Conservation (phyloP, 1,140 invertebrate genomes). For the Holcopasites calliopsidis region DNA sequence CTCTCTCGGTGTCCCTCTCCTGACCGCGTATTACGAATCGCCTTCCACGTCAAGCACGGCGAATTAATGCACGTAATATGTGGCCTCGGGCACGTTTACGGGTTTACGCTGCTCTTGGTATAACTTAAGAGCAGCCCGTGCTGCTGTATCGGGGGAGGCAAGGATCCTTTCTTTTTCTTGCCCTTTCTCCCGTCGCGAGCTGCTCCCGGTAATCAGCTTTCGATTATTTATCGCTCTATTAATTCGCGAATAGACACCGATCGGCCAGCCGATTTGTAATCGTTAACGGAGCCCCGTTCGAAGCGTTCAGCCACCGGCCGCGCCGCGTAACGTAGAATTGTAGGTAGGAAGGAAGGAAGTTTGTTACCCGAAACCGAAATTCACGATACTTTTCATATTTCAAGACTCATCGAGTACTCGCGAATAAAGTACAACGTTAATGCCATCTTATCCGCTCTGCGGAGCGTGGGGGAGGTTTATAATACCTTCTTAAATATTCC, state of each 20-base stretch:
- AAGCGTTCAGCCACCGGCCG: conserved; percentile 33
- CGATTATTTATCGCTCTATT: conserved; percentile 78
- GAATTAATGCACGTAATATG: conserved; percentile 78
- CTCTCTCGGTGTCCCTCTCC: conserved; percentile 48
- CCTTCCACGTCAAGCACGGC: conserved; percentile 67
- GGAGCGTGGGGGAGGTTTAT: conserved; percentile 64
- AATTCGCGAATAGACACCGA: conserved; percentile 74
- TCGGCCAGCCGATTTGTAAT: conserved; percentile 76
- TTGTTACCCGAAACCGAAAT: conserved; percentile 44
- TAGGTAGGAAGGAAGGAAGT: conserved; percentile 27
- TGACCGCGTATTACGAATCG: conserved; percentile 70
- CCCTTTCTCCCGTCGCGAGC: conserved; percentile 5
- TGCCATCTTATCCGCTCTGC: conserved; percentile 66
- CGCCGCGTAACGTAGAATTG: conserved; percentile 49
- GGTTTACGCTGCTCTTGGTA: conserved; percentile 68
- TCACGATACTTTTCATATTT: conserved; percentile 69
- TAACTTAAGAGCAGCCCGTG: conserved; percentile 67
- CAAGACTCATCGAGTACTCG: conserved; percentile 68
- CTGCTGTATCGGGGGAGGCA: conserved; percentile 53
- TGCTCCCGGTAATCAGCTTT: conserved; percentile 75
- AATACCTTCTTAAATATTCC: conserved; percentile 80
- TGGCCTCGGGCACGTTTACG: conserved; percentile 73
- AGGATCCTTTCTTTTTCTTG: not conserved
- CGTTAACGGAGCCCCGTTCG: conserved; percentile 71
- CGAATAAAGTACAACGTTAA: conserved; percentile 73